A percentile compares a stretch with the other conserved stretches of the same genome.
Evolutionary conservation across 2,113 vertebrate genomes (phyloP).

Genomic region (Columba janthina): DNA sequence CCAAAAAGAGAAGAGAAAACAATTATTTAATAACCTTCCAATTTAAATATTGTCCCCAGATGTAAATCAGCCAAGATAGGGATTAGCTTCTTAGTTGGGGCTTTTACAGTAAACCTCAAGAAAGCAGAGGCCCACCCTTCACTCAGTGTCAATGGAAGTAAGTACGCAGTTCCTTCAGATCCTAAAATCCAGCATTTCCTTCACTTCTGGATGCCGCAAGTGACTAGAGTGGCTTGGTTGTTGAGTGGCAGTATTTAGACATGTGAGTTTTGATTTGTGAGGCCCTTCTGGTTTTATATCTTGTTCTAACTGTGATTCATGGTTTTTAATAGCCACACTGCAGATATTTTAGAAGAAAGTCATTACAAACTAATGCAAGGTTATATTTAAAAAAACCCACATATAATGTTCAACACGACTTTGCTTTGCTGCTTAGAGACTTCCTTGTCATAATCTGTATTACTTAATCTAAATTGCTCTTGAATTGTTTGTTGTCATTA

Average conservation of each 20-base stretch:
- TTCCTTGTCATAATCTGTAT: background rate
- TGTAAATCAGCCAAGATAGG: background rate
- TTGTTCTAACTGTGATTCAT: background rate
- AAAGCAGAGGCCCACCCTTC: background rate
- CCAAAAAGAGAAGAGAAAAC: background rate
- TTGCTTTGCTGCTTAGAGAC: background rate
- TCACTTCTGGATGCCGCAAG: background rate
- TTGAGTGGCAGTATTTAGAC: background rate
- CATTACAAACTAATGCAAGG: background rate
- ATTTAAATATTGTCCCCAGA: background rate
- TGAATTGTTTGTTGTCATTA: background rate
- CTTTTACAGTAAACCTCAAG: background rate
- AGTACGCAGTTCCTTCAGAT: background rate
- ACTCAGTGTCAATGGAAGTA: background rate
- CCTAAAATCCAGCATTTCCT: background rate
- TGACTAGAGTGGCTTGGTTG: background rate
- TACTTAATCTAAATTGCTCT: background rate
- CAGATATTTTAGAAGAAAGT: background rate
- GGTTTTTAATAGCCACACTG: background rate
- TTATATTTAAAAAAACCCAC: background rate
- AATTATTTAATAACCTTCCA: background rate
- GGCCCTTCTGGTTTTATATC: background rate
- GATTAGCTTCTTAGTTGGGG: background rate
- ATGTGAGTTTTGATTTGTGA: background rate
- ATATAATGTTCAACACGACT: background rate